Evolutionary conservation across 2,113 vertebrate genomes (phyloP), one percentile per base, ranked within the genome.

Genomic region (Ptychochromis oligacanthus): DNA sequence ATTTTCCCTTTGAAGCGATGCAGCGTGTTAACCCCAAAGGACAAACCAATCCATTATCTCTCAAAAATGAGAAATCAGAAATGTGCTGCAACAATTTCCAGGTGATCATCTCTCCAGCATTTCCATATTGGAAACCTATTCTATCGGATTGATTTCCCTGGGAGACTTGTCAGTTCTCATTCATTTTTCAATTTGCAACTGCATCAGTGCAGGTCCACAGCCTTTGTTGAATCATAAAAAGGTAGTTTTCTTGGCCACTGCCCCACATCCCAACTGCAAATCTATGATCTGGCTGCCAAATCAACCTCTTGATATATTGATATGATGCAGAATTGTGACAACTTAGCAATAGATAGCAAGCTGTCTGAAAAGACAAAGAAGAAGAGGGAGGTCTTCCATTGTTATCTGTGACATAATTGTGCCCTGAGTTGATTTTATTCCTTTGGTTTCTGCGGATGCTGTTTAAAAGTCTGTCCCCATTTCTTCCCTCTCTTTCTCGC

Each of bases 181-280:
- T 94, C 90, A 95, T 92, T 88, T 92, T 93, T 93, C 92, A 94
- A 93, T 95, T 93, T 94, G 88, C 93, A 94, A 90, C 80, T 78
- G 87, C 87, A 70, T 90, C 90, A 84, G 82, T n/a, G 22, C 57
- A 11, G 76, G 38, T 84, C 77, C 15, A 0, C 75, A 77, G 87
- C 80, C 89, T 87, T 88, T 91, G 87, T 87, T 79, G 84, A 92
- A 89, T 90, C 78, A 90, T 89, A 88, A 93, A 92, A 90, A 83
- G 87, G 74, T 49, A 72, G 65, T 82, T 90, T 91, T 90, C 84
- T 88, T 87, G 88, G 88, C 88, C 88, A 54, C 65, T 13, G 79
- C 86, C 81, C 88, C 13, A 20, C 57, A 83, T 88, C 74, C 67
- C 62, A 28, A 79, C 77, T 79, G 67, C 80, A 82, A 85, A 89